Conservation (phyloP, 2,113 vertebrate species). For the Hystrix cristata region DNA sequence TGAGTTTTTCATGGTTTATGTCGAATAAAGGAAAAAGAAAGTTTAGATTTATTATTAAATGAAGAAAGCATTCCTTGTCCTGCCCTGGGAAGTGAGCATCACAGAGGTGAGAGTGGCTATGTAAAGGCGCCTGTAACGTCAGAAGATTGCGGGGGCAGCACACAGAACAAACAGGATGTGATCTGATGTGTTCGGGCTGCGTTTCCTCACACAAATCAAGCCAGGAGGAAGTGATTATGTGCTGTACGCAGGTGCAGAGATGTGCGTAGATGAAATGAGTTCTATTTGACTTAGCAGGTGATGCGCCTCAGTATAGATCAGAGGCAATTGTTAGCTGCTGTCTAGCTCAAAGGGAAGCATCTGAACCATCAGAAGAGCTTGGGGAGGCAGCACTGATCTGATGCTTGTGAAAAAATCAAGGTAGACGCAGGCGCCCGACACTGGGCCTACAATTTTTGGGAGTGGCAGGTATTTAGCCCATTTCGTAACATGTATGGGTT, state of each 20-base stretch:
- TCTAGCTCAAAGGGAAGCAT: not conserved
- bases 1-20: not conserved
- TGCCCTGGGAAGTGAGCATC: not conserved
- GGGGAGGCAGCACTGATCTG: not conserved
- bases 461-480: not conserved
- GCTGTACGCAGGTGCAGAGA: not conserved
- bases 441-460: not conserved
- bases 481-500: not conserved
- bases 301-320: not conserved
- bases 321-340: not conserved
- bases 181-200: not conserved
- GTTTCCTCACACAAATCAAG: not conserved
- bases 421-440: not conserved
- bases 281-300: not conserved
- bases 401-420: not conserved
- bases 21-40: not conserved
- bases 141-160: not conserved
- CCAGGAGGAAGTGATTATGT: not conserved
- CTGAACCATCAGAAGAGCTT: not conserved
- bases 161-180: fast-evolving
- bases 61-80: not conserved
- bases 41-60: not conserved
- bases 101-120: not conserved
- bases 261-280: not conserved
- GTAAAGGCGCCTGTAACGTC: not conserved